Evolutionary conservation across 2,888 invertebrate species (phyloP), one percentile per base, ranked within the genome.

Genomic region (Dioctria rufipes): DNA sequence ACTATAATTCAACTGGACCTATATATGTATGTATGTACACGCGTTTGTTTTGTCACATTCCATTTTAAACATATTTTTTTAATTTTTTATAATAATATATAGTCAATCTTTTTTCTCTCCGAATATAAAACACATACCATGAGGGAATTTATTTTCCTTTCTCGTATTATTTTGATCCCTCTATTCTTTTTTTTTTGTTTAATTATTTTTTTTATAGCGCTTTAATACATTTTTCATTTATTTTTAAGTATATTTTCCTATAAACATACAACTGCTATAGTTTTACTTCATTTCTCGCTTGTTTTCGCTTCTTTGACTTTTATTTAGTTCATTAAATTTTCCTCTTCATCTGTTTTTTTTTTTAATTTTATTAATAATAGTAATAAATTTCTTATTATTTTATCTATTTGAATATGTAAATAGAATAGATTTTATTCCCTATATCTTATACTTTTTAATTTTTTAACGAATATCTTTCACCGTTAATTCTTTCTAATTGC

Each of bases 91-190:
- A 58, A 73, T 73, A 67, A 79, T 67, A 69, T 87, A 86, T 89
- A 89, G 90, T 92, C 92, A 92, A 92, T 92, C 92, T 92, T 92
- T 90, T 91, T 91, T 92, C 92, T 92, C 92, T 92, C 92, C 90
- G 88, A 88, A 88, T 88, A 88, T 88, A 88, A 91, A 79, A 79
- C 79, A 79, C 79, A 79, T 79, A 79, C 79, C 58, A 25, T 58
- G 54, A 79, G 79, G 79, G 67, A 13, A 60, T 25, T 60, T 69
- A 51, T 69, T 67, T 65, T 65, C 39, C 13, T 79, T 40, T 65
- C 65, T 65, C 78, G 9, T 25, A 25, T 42, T 60, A 11, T 13
- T 73, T 73, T 73, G 73, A 58, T 73, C 73, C 73, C 73, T 73
- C 73, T 58, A 42, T 58, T 73, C 71, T 71, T 25, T 25, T 42